phyloP scores from a whole-genome alignment of 2,797 vertebrate genomes.

The Phataginus tetradactyla region DNA sequence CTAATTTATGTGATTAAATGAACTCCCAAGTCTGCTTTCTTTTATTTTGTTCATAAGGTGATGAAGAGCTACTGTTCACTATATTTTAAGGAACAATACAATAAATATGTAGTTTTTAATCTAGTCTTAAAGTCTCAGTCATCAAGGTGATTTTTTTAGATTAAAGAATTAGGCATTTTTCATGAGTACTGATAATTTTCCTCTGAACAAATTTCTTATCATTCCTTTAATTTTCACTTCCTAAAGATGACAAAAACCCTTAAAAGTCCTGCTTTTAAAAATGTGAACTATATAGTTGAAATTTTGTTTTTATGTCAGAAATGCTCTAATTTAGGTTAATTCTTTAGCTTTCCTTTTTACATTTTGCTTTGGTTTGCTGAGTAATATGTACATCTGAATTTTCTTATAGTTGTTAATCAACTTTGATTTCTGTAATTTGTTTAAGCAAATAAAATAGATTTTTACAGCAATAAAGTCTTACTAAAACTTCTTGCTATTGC shows the following conservation, averaged over 20 bases:
- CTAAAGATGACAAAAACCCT: background rate
- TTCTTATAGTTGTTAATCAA: background rate
- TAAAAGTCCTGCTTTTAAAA: slow-evolving; percentile 2
- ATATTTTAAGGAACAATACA: slow-evolving; percentile 34
- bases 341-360: slow-evolving; percentile 4
- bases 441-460: background rate
- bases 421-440: slow-evolving; percentile 33
- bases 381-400: background rate
- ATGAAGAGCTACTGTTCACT: background rate
- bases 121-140: background rate
- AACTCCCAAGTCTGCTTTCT: background rate
- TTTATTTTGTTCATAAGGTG: background rate
- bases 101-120: background rate
- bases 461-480: background rate
- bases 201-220: slow-evolving; percentile 20
- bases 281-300: background rate
- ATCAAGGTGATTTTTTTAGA: background rate
- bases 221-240: slow-evolving; percentile 29
- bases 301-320: slow-evolving; percentile 36
- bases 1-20: slow-evolving; percentile 31
- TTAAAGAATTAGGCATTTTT: slow-evolving; percentile 9
- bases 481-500: background rate
- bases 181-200: background rate
- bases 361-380: background rate
- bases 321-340: background rate